phyloP scores from a whole-genome alignment of 1,140 invertebrate genomes.

The Brachionus calyciflorus region DNA sequence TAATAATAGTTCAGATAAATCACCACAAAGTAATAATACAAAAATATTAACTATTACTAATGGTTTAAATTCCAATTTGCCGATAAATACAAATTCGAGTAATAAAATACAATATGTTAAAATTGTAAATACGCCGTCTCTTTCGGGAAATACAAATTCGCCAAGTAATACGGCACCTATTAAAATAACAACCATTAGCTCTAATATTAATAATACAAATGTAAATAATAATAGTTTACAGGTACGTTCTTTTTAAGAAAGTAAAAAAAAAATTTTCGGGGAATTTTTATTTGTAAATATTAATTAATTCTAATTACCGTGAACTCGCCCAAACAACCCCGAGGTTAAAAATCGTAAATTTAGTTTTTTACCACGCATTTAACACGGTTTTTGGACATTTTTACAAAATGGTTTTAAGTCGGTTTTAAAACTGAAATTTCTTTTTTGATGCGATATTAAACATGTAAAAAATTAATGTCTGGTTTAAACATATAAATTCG shows the following conservation, averaged over 20 bases:
- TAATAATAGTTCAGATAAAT: background rate
- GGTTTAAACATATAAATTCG: no score
- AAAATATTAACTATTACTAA: constrained; percentile 13
- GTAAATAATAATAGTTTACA: background rate
- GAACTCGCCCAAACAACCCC: no score
- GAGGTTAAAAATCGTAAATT: no score
- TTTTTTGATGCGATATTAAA: no score
- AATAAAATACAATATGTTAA: constrained; percentile 40
- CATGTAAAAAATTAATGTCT: no score
- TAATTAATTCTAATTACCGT: no score
- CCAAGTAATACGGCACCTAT: background rate
- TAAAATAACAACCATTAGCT: constrained; percentile 8
- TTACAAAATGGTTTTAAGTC: no score
- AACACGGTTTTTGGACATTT: no score
- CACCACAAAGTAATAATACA: background rate
- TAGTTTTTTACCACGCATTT: no score
- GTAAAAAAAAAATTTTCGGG: background rate
- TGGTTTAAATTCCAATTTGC: constrained; percentile 10
- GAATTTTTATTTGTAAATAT: no score
- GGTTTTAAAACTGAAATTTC: no score
- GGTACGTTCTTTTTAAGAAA: background rate
- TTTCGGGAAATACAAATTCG: background rate
- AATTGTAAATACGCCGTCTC: constrained; percentile 25
- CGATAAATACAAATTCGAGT: background rate
- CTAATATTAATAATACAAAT: background rate